A percentile compares a stretch with the other conserved stretches of the same genome.
Conservation (phyloP, 1,140 invertebrate genomes). For the Stenopsyche tienmushanensis region DNA sequence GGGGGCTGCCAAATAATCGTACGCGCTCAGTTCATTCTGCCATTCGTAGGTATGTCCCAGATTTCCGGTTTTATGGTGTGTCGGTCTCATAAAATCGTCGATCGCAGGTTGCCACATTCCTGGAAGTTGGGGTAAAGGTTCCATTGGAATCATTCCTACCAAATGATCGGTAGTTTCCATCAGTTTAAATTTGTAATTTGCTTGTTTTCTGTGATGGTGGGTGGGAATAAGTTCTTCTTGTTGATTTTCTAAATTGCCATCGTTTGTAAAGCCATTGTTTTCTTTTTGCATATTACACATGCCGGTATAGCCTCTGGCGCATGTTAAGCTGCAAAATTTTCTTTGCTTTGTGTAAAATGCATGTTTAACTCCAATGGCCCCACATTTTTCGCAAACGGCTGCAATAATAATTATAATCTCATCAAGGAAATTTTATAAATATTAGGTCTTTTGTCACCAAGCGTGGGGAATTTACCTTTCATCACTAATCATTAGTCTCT, state of each 20-base stretch:
- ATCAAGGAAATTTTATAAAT: no score
- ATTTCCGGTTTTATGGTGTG: conserved; percentile 46
- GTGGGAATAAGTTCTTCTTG: conserved; percentile 5
- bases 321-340: conserved; percentile 75
- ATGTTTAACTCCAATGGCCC: conserved; percentile 85
- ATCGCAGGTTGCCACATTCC: conserved; percentile 44
- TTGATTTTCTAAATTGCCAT: conserved; percentile 19
- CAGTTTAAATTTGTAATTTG: conserved; percentile 53
- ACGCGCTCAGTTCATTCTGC: conserved; percentile 73
- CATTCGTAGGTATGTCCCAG: conserved; percentile 78
- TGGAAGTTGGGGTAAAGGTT: conserved; percentile 53
- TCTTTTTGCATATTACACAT: conserved; percentile 23
- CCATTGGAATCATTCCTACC: conserved; percentile 52
- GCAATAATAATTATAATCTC: conserved; percentile 44
- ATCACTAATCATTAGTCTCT: no score
- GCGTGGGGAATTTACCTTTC: no score
- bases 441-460: no score
- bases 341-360: conserved; percentile 86
- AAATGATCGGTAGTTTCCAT: conserved; percentile 54
- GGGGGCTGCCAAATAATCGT: conserved; percentile 80
- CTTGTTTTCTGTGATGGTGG: conserved; percentile 42
- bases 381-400: conserved; percentile 88
- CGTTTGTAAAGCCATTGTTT: conserved; percentile 2
- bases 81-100: conserved; percentile 26
- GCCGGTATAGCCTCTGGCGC: conserved; percentile 58